These are phyloP conservation scores for Dinoponera quadriceps DNA, from an alignment of 1,140 invertebrate genomes.

Conservation along the genomic window DNA sequence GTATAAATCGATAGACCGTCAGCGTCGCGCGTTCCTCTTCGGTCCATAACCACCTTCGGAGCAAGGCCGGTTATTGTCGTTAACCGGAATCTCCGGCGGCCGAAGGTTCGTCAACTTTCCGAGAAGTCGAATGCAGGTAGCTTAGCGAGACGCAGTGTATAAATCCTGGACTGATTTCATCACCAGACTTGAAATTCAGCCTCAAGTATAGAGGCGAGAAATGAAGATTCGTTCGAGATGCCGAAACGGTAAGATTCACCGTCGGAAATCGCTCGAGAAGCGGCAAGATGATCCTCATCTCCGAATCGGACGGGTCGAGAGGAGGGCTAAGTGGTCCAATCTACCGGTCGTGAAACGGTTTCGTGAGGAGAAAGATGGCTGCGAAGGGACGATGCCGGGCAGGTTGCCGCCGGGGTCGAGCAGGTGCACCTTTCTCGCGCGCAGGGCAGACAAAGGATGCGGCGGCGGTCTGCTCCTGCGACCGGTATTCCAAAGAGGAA, in stretches of 20 bases:
- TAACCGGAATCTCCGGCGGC: slow-evolving; percentile 45
- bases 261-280: slow-evolving; percentile 8
- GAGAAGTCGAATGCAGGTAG: not conserved
- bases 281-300: slow-evolving; percentile 9
- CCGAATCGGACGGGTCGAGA: slow-evolving; percentile 21
- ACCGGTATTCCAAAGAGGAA: slow-evolving; percentile 42
- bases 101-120: slow-evolving; percentile 37
- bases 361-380: slow-evolving; percentile 27
- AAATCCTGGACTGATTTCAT: not conserved
- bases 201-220: too few relatives aligned
- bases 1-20: slow-evolving; percentile 8
- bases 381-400: slow-evolving; percentile 17
- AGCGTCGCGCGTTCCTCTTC: not conserved
- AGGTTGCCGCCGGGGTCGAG: slow-evolving; percentile 55
- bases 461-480: not conserved
- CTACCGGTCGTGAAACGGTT: slow-evolving; percentile 48
- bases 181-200: not conserved
- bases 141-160: not conserved
- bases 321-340: slow-evolving; percentile 50
- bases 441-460: slow-evolving; percentile 64
- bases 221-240: not conserved
- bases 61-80: slow-evolving; percentile 59
- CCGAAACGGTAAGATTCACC: not conserved
- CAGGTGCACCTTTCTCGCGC: slow-evolving; percentile 71
- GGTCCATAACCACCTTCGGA: slow-evolving; percentile 53